Evolutionary conservation across 2,113 vertebrate genomes (phyloP).

Genomic region (Epinephelus cyanopodus): DNA sequence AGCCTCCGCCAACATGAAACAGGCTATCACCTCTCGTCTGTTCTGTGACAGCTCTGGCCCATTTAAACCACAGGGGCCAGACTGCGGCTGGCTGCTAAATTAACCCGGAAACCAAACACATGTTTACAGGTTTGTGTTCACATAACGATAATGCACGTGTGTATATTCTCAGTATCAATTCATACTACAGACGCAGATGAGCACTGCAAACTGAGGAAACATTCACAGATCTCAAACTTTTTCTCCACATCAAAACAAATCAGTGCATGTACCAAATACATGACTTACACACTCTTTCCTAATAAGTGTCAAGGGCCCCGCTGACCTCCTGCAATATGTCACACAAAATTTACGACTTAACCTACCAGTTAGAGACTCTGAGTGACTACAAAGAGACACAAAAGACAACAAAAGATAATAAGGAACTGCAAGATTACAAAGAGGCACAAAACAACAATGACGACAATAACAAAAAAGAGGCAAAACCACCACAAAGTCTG

Average conservation of each 20-base stretch:
- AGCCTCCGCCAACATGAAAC: conserved; percentile 39
- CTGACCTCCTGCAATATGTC: too few species aligned
- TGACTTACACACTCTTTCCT: neutral
- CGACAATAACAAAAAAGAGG: too few species aligned
- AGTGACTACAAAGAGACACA: too few species aligned
- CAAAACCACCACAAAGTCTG: too few species aligned
- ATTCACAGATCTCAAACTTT: neutral
- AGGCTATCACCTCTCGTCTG: conserved; percentile 27
- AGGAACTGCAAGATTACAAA: too few species aligned
- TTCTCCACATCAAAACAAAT: neutral
- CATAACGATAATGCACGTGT: neutral
- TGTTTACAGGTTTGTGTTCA: neutral
- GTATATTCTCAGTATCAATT: too few species aligned
- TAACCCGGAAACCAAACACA: neutral
- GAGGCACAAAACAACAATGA: too few species aligned
- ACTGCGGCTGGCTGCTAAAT: neutral
- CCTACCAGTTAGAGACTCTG: too few species aligned
- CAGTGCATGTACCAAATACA: neutral
- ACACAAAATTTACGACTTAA: too few species aligned
- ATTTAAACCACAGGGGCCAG: conserved; percentile 1
- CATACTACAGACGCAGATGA: neutral
- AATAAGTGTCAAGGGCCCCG: too few species aligned
- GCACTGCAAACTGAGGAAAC: neutral
- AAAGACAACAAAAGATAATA: too few species aligned
- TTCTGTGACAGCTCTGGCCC: neutral